Base-by-base conservation (phyloP, 2,797 vertebrate species). In the Gallinago nigripennis region DNA sequence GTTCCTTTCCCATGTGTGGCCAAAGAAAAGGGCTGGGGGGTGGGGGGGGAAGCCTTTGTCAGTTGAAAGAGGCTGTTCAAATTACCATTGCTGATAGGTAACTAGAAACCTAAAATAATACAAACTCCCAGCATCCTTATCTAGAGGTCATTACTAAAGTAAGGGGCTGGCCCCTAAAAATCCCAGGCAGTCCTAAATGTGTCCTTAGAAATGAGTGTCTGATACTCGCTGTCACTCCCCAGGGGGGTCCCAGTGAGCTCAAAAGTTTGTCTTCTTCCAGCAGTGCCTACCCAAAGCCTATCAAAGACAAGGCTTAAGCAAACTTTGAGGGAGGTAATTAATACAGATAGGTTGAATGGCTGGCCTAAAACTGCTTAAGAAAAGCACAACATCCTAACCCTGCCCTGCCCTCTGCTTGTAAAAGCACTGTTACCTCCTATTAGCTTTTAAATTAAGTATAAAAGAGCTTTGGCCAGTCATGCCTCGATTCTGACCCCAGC, bases 11-110 rank as follows among this genome's bases (percentile, higher is more conserved):
- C 53, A 27, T 0, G 2, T 2, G 24, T 1, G 2, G n/a, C 17
- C 25, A 61, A 39, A 64, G 31, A 39, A 45, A n/a, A 7, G 3
- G 45, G 4, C 1, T 1, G 37, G 4, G 2, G 2, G 15, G 3
- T 6, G 31, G 2, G 2, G 15, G 3, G 6, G 31, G 30, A 15
- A 69, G 14, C 1, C 11, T 66, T 86, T 53, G 39, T 25, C 31
- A 51, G 1, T 3, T 31, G 24, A 51, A 53, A 81, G 50, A 65
- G 5, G 16, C 35, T 24, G 25, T 18, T 28, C 58, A 21, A 54
- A 39, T 57, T 41, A 24, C 13, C 11, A 33, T 8, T 54, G n/a
- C 27, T 45, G 70, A 28, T 75, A 73, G 35, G 41, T 53, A 43
- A 71, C 11, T 2, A 24, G 33, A 80, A 70, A 17, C 30, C 10